Evolutionary conservation across 2,888 invertebrate species (phyloP).

Genomic region (Coleophora deauratella): DNA sequence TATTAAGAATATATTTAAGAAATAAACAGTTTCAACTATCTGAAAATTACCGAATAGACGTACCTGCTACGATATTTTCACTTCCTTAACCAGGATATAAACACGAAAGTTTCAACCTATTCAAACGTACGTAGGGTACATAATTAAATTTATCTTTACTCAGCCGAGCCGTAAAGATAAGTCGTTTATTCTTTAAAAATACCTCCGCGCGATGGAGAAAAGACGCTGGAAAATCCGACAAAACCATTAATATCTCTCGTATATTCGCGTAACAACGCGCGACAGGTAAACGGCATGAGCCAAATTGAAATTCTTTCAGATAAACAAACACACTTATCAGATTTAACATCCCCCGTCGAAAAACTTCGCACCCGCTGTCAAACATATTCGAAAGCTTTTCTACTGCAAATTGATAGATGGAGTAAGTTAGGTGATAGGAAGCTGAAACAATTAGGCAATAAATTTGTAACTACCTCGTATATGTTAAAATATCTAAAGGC

Average conservation of each 20-base stretch:
- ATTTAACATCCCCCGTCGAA: slow-evolving; percentile 34
- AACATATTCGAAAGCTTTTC: slow-evolving; percentile 5
- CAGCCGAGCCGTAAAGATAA: too few species aligned
- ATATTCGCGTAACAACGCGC: slow-evolving; percentile 30
- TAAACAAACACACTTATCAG: slow-evolving; percentile 51
- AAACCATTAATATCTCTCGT: slow-evolving; percentile 53
- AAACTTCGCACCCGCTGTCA: slow-evolving; percentile 8
- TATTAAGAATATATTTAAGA: too few species aligned
- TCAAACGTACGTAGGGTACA: too few species aligned
- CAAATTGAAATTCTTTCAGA: slow-evolving; percentile 60
- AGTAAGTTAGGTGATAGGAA: slow-evolving; percentile 3
- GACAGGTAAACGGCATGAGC: slow-evolving; percentile 42
- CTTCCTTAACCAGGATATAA: too few species aligned
- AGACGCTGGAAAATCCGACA: slow-evolving; percentile 20
- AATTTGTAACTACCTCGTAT: too few species aligned
- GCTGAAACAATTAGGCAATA: slow-evolving; percentile 10
- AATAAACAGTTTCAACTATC: too few species aligned
- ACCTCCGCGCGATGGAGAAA: too few species aligned
- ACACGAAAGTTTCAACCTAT: slow-evolving; percentile 7
- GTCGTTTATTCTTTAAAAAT: too few species aligned
- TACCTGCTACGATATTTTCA: too few species aligned
- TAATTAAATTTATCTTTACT: not conserved
- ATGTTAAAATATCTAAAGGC: too few species aligned
- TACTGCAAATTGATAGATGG: slow-evolving; percentile 8
- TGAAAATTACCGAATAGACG: too few species aligned